Evolutionary conservation across 2,888 invertebrate species (phyloP), one percentile per base, ranked within the genome.

Genomic region (Rutpela maculata): DNA sequence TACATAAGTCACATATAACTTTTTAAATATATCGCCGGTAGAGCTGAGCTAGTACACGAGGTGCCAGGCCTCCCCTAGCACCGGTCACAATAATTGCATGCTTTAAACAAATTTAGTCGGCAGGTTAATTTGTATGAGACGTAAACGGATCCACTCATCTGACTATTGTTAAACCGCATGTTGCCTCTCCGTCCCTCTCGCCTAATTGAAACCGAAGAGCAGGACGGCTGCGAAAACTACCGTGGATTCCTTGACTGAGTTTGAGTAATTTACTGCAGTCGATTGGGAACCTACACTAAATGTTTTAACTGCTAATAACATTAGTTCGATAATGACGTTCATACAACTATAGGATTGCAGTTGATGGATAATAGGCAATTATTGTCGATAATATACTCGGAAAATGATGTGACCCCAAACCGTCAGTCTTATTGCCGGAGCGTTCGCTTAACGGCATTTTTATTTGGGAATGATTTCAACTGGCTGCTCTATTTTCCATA

Each of bases 31-130:
- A 85, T 84, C 78, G 80, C 76, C 69, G 43, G 38, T 55, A 26
- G 62, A n/a, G 68, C 67, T 56, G 60, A 38, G 31, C 56, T 17
- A 18, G 65, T 43, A 35, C 74, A 77, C 63, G 67, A 62, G 85
- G 89, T 89, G 88, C 89, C 89, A 88, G 88, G 87, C 81, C 82
- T 83, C 84, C 84, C 86, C 88, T 87, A 87, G 89, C 87, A 89
- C 89, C 86, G 88, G 81, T 84, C 85, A 85, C 82, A 87, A 88
- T 89, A 89, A 89, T 89, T 89, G 89, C 89, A 89, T 89, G 89
- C 87, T 87, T 88, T 88, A 88, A 88, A 88, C 89, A 87, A 89
- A 89, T 89, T 89, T 89, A 88, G 88, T 84, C 87, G 87, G 88
- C 87, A 88, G 87, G 87, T 88, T 89, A 89, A 89, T 89, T 89